Conservation (phyloP, 2,113 vertebrate species). For the Elanoides forficatus region DNA sequence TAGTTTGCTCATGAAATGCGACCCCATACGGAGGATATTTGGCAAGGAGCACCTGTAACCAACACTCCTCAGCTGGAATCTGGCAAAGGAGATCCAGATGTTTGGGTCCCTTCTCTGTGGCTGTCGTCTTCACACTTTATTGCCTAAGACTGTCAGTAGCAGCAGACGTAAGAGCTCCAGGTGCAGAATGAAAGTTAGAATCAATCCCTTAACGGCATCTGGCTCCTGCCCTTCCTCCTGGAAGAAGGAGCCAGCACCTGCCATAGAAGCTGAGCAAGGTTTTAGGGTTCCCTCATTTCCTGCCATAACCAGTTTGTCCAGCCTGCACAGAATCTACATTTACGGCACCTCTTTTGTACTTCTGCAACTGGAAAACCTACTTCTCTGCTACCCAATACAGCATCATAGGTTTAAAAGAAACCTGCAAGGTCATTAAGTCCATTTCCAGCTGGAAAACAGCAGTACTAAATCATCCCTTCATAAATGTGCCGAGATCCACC, state of each 20-base stretch:
- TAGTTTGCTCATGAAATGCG: background rate
- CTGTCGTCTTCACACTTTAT: background rate
- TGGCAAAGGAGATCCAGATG: background rate
- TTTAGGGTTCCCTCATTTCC: background rate
- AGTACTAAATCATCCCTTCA: accelerated
- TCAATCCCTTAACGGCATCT: background rate
- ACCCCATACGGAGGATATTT: background rate
- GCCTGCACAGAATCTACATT: background rate
- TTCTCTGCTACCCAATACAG: background rate
- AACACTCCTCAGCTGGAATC: background rate
- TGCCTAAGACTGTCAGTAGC: background rate
- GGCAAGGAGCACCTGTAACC: background rate
- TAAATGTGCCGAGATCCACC: background rate
- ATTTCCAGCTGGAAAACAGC: background rate
- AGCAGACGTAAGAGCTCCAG: background rate
- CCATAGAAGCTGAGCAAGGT: background rate
- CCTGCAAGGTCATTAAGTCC: background rate
- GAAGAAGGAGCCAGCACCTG: background rate
- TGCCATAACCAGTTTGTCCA: background rate
- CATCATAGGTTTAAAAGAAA: background rate
- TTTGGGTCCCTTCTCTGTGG: background rate
- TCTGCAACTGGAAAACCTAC: background rate
- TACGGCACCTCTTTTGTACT: background rate
- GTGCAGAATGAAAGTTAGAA: background rate
- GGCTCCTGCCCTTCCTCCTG: background rate